These are phyloP conservation scores for Tor tambroides DNA, from an alignment of 2,113 vertebrate genomes.

Conservation along the genomic window DNA sequence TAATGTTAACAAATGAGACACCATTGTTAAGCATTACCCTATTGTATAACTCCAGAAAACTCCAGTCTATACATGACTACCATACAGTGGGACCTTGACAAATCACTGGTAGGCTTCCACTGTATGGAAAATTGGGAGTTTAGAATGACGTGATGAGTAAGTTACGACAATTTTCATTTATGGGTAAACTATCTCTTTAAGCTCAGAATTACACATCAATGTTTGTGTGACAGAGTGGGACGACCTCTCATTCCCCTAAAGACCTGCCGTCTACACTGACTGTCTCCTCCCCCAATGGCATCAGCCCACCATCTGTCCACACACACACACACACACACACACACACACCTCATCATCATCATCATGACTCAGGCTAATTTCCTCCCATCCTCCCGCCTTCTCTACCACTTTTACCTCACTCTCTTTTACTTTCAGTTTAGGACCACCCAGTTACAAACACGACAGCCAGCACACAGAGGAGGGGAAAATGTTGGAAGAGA, in stretches of 20 bases:
- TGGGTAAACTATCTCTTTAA: background rate
- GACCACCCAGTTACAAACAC: slow-evolving; percentile 23
- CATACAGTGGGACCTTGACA: background rate
- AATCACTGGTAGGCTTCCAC: background rate
- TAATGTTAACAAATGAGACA: too few relatives aligned
- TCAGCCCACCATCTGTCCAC: slow-evolving; percentile 54
- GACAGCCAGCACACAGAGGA: background rate
- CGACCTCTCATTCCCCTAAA: slow-evolving; percentile 15
- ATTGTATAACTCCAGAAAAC: too few relatives aligned
- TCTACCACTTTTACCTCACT: background rate
- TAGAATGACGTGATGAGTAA: background rate
- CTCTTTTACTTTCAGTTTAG: background rate
- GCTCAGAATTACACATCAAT: background rate
- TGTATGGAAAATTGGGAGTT: background rate
- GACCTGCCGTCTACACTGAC: background rate
- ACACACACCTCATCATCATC: slow-evolving; percentile 35
- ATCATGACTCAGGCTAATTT: slow-evolving; percentile 45
- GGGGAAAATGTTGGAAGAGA: background rate
- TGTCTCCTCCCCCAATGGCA: slow-evolving; percentile 4
- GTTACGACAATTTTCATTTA: background rate
- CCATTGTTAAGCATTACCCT: too few relatives aligned
- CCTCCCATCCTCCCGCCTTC: background rate
- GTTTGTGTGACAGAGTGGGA: background rate
- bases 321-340: too few relatives aligned
- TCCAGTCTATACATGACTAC: too few relatives aligned